These are phyloP conservation scores for Natator depressus DNA, from an alignment of 2,113 vertebrate genomes.

Conservation along the genomic window DNA sequence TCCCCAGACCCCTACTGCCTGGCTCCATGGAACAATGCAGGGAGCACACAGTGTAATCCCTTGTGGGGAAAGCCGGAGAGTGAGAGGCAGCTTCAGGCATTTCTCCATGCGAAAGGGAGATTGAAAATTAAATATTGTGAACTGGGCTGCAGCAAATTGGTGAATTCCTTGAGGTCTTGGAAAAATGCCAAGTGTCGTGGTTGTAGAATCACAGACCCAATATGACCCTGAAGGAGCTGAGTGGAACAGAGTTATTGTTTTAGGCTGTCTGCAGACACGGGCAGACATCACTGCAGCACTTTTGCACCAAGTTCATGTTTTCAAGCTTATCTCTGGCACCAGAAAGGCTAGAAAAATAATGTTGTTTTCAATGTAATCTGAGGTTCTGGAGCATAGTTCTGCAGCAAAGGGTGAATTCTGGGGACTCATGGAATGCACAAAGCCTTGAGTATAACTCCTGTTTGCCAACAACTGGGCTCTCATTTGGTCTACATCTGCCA, in stretches of 20 bases:
- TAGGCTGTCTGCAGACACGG: neutral
- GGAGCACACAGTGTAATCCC: constrained; percentile 20
- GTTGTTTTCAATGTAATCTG: neutral
- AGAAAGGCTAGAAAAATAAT: neutral
- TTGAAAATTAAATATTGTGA: constrained; percentile 35
- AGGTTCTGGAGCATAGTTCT: constrained; percentile 1
- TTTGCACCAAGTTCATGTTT: neutral
- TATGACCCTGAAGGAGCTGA: neutral
- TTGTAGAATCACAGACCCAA: constrained; percentile 13
- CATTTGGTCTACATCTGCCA: neutral
- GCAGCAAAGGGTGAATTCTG: neutral
- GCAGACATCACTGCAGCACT: neutral
- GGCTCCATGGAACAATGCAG: neutral
- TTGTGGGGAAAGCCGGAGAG: neutral
- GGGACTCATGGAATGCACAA: neutral
- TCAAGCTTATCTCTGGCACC: constrained; percentile 6
- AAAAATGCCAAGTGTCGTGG: constrained; percentile 20
- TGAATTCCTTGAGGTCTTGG: constrained; percentile 51
- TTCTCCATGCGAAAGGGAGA: constrained; percentile 50
- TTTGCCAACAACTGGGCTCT: neutral
- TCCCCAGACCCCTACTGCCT: neutral
- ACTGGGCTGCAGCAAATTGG: neutral
- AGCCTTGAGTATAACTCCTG: neutral
- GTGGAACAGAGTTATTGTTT: neutral
- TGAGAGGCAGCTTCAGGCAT: constrained; percentile 52